phyloP scores from a whole-genome alignment of 2,113 vertebrate species.

The Cyanoramphus novaezelandiae region DNA sequence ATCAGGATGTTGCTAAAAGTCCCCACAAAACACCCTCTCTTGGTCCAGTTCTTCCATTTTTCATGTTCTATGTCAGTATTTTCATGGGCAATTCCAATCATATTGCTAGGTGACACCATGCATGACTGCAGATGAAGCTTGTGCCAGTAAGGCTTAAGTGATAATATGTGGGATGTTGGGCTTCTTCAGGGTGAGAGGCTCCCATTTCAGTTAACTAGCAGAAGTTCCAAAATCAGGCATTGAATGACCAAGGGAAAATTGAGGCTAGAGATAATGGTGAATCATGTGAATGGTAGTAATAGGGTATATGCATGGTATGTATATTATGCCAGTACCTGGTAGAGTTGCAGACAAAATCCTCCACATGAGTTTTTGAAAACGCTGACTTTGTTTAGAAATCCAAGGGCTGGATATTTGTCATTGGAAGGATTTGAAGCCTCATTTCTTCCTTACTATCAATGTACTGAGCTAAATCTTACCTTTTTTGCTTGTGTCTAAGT shows the following conservation, averaged over 20 bases:
- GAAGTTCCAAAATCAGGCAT: not conserved
- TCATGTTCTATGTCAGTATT: not conserved
- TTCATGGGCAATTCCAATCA: not conserved
- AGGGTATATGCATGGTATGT: not conserved
- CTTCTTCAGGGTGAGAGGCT: not conserved
- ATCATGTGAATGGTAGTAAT: not conserved
- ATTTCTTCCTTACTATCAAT: not conserved
- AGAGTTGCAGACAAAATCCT: not conserved
- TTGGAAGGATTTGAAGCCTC: not conserved
- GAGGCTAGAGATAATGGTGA: not conserved
- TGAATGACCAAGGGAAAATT: not conserved
- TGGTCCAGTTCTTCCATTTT: not conserved
- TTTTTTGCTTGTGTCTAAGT: not conserved
- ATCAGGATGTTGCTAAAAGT: not conserved
- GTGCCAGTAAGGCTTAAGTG: not conserved
- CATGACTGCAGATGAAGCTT: not conserved
- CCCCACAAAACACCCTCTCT: fast-evolving
- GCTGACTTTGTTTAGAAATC: not conserved
- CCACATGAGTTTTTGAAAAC: not conserved
- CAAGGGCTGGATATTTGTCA: not conserved
- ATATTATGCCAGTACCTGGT: not conserved
- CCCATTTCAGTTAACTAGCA: not conserved
- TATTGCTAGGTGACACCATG: not conserved
- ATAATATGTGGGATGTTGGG: not conserved
- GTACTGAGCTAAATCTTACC: not conserved